Conservation (phyloP, 2,888 invertebrate genomes). For the Teinopalpus imperialis region DNA sequence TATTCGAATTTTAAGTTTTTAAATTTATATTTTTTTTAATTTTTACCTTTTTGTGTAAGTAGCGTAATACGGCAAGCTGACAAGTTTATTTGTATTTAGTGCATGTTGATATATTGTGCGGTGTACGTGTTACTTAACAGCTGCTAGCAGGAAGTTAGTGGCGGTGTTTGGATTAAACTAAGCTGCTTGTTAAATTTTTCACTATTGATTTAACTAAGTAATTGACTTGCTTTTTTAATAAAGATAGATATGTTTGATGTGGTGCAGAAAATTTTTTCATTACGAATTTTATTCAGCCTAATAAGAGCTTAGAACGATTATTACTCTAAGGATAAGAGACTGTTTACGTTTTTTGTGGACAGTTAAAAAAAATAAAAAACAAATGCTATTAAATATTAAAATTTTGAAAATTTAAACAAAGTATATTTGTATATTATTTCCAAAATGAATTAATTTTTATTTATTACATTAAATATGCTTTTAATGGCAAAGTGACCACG, state of each 20-base stretch:
- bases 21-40: slow-evolving; percentile 12
- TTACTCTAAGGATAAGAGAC: neutral
- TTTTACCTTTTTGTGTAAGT: neutral
- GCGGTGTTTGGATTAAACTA: neutral
- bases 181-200: neutral
- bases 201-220: neutral
- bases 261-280: too few relatives aligned
- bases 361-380: too few relatives aligned
- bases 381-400: too few relatives aligned
- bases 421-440: too few relatives aligned
- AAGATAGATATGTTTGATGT: too few relatives aligned
- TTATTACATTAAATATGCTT: too few relatives aligned
- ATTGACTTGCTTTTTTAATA: neutral
- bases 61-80: slow-evolving; percentile 1
- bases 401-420: too few relatives aligned
- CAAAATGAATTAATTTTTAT: too few relatives aligned
- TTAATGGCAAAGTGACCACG: too few relatives aligned
- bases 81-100: slow-evolving; percentile 7
- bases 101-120: neutral
- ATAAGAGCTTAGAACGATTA: too few relatives aligned
- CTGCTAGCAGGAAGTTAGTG: slow-evolving; percentile 12
- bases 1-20: slow-evolving; percentile 15
- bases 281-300: too few relatives aligned
- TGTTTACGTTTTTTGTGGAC: neutral
- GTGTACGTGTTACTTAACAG: slow-evolving; percentile 5